Evolutionary conservation across 2,888 invertebrate species (phyloP), one percentile per base, ranked within the genome.

Genomic region (Monopis laevigella): DNA sequence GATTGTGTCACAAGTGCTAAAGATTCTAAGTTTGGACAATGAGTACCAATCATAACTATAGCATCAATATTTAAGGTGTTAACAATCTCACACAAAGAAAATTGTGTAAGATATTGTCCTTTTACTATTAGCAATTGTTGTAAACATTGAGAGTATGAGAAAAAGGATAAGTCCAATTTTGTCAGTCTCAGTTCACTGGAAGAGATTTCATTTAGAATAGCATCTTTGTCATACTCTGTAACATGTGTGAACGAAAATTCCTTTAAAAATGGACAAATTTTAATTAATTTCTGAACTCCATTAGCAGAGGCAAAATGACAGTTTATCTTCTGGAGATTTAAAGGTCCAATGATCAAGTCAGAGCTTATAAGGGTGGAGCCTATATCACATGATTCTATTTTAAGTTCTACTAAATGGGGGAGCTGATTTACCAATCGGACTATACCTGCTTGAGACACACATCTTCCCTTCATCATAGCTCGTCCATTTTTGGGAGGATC

Each of bases 301-400:
- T 68, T 68, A 5, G 70, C 71, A 19, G 80, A 74, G 21, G 72
- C 73, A 49, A 74, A 81, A 51, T 81, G 80, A 47, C 71, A 73
- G 43, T 77, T 80, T 1, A 80, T 69, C 59, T 77, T 81, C 32
- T 61, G 60, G 21, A 82, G 63, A 56, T 65, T 65, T 16, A 81
- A 56, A 0, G 80, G 77, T 11, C 71, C 73, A 41, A 77, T 65
- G 2, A 65, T 61, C 32, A 57, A 47, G 6, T 62, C 54, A 2
- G 71, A 62, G n/a, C 66, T 57, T 14, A 75, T 71, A 21, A 82
- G 59, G 3, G 78, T 80, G 0, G 81, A 72, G 16, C 80, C 81
- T 39, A 82, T 70, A 53, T 82, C 81, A 51, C 82, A 81, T 27
- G 81, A 80, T 52, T 82, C 81, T 39, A 82, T 77, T 39, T 64